Percentiles rank a stretch among this genome's conserved stretches.
Conservation (phyloP, 2,113 vertebrate genomes). For the Xerus inauris region DNA sequence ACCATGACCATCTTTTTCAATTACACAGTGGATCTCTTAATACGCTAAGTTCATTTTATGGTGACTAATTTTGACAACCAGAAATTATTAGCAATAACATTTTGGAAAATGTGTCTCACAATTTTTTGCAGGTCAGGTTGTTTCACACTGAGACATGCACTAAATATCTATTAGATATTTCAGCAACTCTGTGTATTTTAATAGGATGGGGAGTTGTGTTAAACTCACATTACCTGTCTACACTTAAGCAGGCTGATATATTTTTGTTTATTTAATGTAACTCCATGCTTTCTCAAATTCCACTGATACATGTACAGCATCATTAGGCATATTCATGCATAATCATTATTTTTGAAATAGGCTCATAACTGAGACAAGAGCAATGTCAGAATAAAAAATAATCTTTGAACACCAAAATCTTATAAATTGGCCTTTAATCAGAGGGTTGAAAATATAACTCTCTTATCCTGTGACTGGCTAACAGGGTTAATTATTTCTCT, state of each 20-base stretch:
- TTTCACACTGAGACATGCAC: slow-evolving; percentile 22
- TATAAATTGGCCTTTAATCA: slow-evolving; percentile 47
- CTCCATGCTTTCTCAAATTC: neutral
- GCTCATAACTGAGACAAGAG: neutral
- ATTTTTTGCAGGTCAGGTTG: slow-evolving; percentile 31
- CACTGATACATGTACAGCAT: neutral
- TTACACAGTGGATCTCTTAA: slow-evolving; percentile 19
- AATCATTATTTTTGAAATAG: slow-evolving; percentile 54
- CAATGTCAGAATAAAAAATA: slow-evolving; percentile 51
- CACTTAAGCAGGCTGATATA: neutral
- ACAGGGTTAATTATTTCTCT: neutral
- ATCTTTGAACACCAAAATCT: slow-evolving; percentile 20
- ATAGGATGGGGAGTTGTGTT: neutral
- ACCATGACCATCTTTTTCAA: slow-evolving; percentile 23
- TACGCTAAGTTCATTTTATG: slow-evolving; percentile 13
- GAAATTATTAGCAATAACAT: slow-evolving; percentile 44
- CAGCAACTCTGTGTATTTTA: neutral
- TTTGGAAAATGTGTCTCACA: neutral
- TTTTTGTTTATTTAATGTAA: slow-evolving; percentile 57
- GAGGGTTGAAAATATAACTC: neutral
- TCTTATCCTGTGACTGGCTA: slow-evolving; percentile 20
- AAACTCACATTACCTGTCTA: neutral
- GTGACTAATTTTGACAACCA: slow-evolving; percentile 33
- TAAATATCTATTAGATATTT: slow-evolving; percentile 58
- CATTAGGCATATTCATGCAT: neutral